Conservation (phyloP, 1,140 invertebrate genomes). For the Lasaia peninsularis region DNA sequence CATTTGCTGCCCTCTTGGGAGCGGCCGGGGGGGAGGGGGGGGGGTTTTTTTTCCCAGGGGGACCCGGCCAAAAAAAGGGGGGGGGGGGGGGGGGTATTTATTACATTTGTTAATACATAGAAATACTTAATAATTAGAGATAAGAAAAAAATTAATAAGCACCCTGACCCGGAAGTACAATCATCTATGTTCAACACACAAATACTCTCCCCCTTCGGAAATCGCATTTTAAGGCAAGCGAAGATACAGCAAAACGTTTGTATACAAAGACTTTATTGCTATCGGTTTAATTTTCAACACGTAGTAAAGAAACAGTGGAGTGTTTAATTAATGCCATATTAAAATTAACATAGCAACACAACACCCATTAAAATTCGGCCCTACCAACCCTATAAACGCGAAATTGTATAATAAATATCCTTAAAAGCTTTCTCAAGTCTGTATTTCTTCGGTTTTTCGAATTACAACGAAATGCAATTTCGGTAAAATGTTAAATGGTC, state of each 20-base stretch:
- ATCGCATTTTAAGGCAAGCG: too few relatives aligned
- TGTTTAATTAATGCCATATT: slow-evolving; percentile 51
- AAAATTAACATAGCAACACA: slow-evolving; percentile 49
- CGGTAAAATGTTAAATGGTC: slow-evolving; percentile 20
- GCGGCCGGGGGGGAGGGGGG: too few relatives aligned
- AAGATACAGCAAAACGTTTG: neutral
- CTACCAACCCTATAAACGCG: slow-evolving; percentile 37
- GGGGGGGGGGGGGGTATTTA: too few relatives aligned
- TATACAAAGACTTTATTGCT: neutral
- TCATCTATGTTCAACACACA: too few relatives aligned
- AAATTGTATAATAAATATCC: slow-evolving; percentile 54
- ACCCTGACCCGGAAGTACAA: too few relatives aligned
- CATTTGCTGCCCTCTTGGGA: too few relatives aligned
- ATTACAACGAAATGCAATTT: slow-evolving; percentile 49
- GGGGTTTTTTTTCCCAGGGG: too few relatives aligned
- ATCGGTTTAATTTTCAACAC: slow-evolving; percentile 20
- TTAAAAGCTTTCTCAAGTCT: slow-evolving; percentile 38
- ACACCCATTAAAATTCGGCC: slow-evolving; percentile 48
- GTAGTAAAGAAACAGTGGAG: slow-evolving; percentile 38
- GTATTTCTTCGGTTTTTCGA: slow-evolving; percentile 41
- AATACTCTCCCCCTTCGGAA: too few relatives aligned
- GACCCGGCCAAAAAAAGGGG: too few relatives aligned
- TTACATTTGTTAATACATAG: too few relatives aligned
- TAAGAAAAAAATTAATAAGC: too few relatives aligned
- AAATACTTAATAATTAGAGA: too few relatives aligned